These are phyloP conservation scores for Ammodytes marinus DNA, from an alignment of 2,113 vertebrate species.

Conservation along the genomic window DNA sequence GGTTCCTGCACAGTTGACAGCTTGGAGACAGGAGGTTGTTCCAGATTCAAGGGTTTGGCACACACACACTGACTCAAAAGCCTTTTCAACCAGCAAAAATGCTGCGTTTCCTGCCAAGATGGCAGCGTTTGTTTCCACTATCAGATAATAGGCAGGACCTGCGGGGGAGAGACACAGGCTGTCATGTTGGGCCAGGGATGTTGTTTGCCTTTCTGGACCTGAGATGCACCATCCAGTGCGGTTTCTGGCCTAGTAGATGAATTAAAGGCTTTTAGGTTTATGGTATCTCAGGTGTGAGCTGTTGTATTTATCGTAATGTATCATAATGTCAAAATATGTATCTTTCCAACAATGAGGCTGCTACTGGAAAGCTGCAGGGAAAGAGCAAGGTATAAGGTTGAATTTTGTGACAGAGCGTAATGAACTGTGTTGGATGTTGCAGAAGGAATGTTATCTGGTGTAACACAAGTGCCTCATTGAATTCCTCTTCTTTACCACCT, in stretches of 20 bases:
- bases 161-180: constrained; percentile 47
- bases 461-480: constrained; percentile 27
- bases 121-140: constrained; percentile 46
- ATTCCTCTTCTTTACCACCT: constrained; percentile 56
- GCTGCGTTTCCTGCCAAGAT: constrained; percentile 60
- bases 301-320: constrained; percentile 14
- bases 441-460: constrained; percentile 53
- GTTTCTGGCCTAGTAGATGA: not conserved
- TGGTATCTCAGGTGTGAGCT: constrained; percentile 15
- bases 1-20: constrained; percentile 44
- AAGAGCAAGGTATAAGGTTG: no score
- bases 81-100: constrained; percentile 50
- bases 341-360: constrained; percentile 6
- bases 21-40: constrained; percentile 43
- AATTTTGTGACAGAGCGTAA: no score
- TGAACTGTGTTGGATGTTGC: constrained; percentile 8
- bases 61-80: constrained; percentile 40
- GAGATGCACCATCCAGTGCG: constrained; percentile 6
- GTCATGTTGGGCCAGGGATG: constrained; percentile 47
- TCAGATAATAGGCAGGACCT: constrained; percentile 64
- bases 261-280: constrained; percentile 10
- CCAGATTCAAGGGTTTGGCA: constrained; percentile 58
- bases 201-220: constrained; percentile 54
- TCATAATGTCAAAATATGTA: constrained; percentile 20
- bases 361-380: constrained; percentile 36